phyloP scores from a whole-genome alignment of 2,888 invertebrate species.

The Malthinus seriepunctatus region DNA sequence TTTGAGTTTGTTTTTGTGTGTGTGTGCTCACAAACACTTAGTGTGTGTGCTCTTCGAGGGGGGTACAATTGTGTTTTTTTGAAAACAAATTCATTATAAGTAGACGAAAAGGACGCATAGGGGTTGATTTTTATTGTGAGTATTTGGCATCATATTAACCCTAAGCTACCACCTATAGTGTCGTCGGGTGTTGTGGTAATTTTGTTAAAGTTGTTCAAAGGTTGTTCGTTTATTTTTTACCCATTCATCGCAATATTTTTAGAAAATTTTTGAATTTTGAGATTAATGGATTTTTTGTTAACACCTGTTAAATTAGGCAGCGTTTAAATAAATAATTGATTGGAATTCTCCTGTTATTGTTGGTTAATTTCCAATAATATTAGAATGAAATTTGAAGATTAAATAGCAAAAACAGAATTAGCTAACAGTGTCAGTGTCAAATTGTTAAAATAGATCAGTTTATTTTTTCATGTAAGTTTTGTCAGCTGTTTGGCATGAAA shows the following conservation, averaged over 20 bases:
- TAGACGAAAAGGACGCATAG: slow-evolving; percentile 8
- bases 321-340: no score
- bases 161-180: slow-evolving; percentile 12
- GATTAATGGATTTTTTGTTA: not conserved
- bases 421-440: no score
- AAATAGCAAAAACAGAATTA: no score
- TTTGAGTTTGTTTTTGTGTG: not conserved
- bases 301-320: not conserved
- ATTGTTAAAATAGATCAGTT: no score
- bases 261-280: not conserved
- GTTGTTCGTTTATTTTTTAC: not conserved
- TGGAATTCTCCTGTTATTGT: no score
- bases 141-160: slow-evolving; percentile 14
- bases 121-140: slow-evolving; percentile 21
- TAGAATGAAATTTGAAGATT: no score
- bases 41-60: no score
- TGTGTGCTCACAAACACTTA: not conserved
- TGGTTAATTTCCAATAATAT: no score
- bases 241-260: not conserved
- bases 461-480: no score
- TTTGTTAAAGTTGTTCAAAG: not conserved
- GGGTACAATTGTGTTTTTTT: not conserved
- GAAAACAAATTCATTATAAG: not conserved
- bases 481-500: no score
- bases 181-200: no score